Evolutionary conservation across 1,140 invertebrate species (phyloP).

Genomic region (Drosophila ironensis): DNA sequence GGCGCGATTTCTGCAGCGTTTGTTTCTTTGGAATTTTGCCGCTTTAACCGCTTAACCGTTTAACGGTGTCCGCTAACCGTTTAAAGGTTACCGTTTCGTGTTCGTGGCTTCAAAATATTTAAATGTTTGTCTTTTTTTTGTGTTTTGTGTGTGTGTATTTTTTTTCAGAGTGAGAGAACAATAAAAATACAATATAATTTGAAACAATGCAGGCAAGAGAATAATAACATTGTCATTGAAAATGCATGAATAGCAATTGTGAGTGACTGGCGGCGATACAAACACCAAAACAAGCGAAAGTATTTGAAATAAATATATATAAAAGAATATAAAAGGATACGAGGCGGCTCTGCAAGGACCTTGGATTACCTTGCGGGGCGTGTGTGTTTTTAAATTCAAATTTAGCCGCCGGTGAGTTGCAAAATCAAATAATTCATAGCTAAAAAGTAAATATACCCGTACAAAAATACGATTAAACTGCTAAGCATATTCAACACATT

Average conservation of each 20-base stretch:
- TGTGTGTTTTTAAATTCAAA: not conserved
- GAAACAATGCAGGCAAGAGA: not conserved
- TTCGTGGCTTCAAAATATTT: not conserved
- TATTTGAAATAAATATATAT: not conserved
- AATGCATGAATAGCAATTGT: not conserved
- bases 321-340: not conserved
- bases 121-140: not conserved
- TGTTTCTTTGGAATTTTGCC: not conserved
- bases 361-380: conserved; percentile 73
- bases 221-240: not conserved
- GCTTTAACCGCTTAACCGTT: not conserved
- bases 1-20: conserved; percentile 17
- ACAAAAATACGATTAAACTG: not conserved
- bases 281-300: conserved; percentile 1
- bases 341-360: conserved; percentile 65
- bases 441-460: not conserved
- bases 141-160: conserved; percentile 11
- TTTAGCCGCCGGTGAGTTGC: conserved; percentile 15
- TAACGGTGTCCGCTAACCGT: no score
- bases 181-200: no score
- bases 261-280: not conserved
- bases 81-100: no score
- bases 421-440: no score
- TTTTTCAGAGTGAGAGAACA: conserved; percentile 6
- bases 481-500: no score